Conservation (phyloP, 2,113 vertebrate species). For the Puntigrus tetrazona region DNA sequence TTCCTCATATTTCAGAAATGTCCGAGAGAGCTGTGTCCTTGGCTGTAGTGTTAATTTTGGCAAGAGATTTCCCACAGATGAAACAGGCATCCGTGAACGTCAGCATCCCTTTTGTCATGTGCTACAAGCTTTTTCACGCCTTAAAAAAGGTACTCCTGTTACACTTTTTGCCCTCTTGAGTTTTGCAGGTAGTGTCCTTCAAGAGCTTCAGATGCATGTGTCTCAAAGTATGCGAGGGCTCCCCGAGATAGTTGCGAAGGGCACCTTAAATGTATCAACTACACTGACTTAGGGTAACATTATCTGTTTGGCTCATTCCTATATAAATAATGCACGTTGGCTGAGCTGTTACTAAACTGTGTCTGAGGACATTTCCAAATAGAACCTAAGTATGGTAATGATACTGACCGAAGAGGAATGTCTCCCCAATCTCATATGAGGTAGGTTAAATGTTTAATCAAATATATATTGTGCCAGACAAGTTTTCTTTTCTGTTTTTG, state of each 20-base stretch:
- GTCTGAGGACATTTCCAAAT: conserved; percentile 76
- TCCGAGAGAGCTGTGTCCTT: conserved; percentile 68
- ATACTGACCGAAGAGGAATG: conserved; percentile 25
- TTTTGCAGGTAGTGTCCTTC: conserved; percentile 45
- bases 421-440: conserved; percentile 15
- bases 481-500: not conserved
- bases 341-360: conserved; percentile 81
- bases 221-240: conserved; percentile 57
- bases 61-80: conserved; percentile 66
- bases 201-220: conserved; percentile 51
- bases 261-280: conserved; percentile 69
- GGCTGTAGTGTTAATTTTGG: conserved; percentile 67
- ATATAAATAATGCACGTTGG: conserved; percentile 88
- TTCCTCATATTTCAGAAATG: conserved; percentile 48
- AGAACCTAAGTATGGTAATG: conserved; percentile 64
- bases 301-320: conserved; percentile 76
- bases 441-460: conserved; percentile 27
- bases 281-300: conserved; percentile 80
- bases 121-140: conserved; percentile 45
- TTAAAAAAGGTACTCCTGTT: conserved; percentile 36
- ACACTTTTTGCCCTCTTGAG: conserved; percentile 41
- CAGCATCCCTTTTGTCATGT: conserved; percentile 66
- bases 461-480: not conserved
- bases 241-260: conserved; percentile 68
- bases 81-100: conserved; percentile 68